Conservation (phyloP, 2,888 invertebrate genomes). For the Oconnorella tubifera region DNA sequence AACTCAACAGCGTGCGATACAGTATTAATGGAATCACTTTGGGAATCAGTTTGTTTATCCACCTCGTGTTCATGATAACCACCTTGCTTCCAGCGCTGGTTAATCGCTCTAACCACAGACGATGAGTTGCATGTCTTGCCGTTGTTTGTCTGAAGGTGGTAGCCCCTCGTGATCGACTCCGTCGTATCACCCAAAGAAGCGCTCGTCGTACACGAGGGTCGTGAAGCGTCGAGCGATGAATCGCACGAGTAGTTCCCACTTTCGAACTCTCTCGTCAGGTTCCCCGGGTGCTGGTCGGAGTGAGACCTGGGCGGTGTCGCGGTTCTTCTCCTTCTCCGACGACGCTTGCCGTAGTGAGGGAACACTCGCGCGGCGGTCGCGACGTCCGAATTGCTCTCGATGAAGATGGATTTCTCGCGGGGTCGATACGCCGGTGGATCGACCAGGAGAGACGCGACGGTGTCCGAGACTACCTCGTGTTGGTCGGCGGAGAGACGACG, state of each 20-base stretch:
- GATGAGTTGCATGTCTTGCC: neutral
- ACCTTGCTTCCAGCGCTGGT: neutral
- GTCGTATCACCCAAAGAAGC: neutral
- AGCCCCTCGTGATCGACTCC: neutral
- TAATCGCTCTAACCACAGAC: neutral
- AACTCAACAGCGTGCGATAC: neutral
- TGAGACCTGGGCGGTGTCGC: neutral
- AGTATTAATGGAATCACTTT: neutral
- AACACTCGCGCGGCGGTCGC: neutral
- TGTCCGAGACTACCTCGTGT: neutral
- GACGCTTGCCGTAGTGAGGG: slow-evolving; percentile 3
- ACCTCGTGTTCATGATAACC: neutral
- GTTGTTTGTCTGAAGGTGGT: neutral
- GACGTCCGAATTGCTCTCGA: neutral
- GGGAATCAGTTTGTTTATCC: neutral
- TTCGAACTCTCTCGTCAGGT: neutral
- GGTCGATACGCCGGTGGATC: neutral
- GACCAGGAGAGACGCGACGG: neutral
- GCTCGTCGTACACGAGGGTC: neutral
- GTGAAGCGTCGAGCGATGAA: neutral
- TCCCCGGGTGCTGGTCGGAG: neutral
- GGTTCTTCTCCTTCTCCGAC: neutral
- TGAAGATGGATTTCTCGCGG: neutral
- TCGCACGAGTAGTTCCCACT: neutral
- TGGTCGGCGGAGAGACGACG: neutral